Base-by-base conservation (phyloP, 2,888 invertebrate species). In the Caenorhabditis zanzibari region DNA sequence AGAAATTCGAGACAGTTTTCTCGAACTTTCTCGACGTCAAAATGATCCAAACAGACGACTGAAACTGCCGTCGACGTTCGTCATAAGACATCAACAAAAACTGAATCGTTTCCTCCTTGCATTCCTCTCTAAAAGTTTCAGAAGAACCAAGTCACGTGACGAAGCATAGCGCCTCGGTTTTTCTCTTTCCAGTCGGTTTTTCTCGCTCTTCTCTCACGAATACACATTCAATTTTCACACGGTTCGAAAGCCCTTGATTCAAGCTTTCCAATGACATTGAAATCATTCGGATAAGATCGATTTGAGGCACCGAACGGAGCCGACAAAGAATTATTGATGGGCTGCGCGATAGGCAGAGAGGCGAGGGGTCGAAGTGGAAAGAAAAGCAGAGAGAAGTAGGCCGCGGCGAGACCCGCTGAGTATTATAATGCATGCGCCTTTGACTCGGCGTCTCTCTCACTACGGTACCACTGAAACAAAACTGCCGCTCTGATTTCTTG, bases 311-410 rank as follows among this genome's bases (percentile, higher is more conserved):
- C 44, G 56, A 73, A 73, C 61, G 56, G 73, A 82, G 82, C 77
- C 73, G 47, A 68, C 68, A 76, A 76, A 82, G 66, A 77, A 69
- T 69, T 84, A 81, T 84, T 84, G 80, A 84, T 84, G 84, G 84
- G 80, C 84, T 80, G 84, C 84, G 75, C 84, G 80, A 81, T 64
- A 68, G 80, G 22, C 10, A 71, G 24, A 19, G 44, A 52, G 16
- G 61, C 58, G 59, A 63, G 58, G 47, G 71, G 80, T 35, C 66
- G 72, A 38, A 44, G 56, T 47, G 73, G 41, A 74, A n/a, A 80
- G 74, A 84, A 75, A 68, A 41, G 74, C 47, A 63, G 66, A 66
- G 41, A 26, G 47, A 41, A 35, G 52, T 69, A 75, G 68, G 44
- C 66, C 80, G 80, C 22, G 54, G 71, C 80, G 73, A 76, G 80